Base-by-base conservation (phyloP, 2,797 vertebrate genomes). In the Xenopus petersii region DNA sequence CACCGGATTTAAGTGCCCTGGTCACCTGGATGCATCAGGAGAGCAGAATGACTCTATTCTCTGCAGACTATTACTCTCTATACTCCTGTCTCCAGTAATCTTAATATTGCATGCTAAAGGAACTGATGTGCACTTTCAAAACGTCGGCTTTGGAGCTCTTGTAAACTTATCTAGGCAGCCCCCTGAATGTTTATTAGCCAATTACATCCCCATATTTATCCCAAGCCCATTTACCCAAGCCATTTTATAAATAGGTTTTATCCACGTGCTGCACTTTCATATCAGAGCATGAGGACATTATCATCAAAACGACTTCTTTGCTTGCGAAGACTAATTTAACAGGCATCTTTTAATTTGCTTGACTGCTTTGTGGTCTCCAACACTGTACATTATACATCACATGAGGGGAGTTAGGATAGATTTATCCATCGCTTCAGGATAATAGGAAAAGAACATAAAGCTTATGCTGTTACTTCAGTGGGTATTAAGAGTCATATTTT, bases 381-480 rank as follows among this genome's bases (percentile, higher is more conserved):
- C 65, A 73, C 70, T 80, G 75, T 82, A 84, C 80, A 74, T 84
- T 82, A 0, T 80, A 83, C 83, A 82, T 64, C 74, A 74, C 84
- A 80, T 84, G 84, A 87, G 82, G 71, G 81, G 75, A 73, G 79
- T 80, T 83, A 83, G 81, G 83, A 85, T 83, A 82, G 75, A 75
- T 74, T 69, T 83, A 87, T 82, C 84, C 83, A 85, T 87, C 84
- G 82, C 82, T 81, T 82, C 81, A 77, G 82, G 84, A 82, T 83
- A 82, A 81, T 83, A 81, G 81, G 80, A 83, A 81, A 84, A 87
- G 84, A 85, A 82, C 82, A 86, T 86, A 85, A 87, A 84, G 82
- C 81, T 86, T 86, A 83, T 82, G 67, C 71, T 79, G 61, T 74
- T 79, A 46, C 71, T 74, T 65, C 24, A 74, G 47, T 61, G 67